Base-by-base conservation (phyloP, 37 sponge, comb jelly and placozoan species). In the Mnemiopsis leidyi region DNA sequence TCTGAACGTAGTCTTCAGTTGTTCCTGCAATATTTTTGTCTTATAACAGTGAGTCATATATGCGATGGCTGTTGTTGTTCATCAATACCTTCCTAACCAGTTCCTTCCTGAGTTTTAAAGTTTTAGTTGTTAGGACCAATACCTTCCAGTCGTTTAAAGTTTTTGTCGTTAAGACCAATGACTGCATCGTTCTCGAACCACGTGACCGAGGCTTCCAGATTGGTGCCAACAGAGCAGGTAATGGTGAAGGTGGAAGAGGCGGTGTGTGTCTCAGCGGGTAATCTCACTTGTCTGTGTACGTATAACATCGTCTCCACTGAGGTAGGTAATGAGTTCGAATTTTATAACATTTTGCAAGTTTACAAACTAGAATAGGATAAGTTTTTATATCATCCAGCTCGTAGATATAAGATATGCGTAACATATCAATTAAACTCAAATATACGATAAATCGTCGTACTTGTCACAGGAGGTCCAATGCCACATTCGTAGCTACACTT, bases 401-500 rank as follows among this genome's bases (percentile, higher is more conserved):
- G n/a, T n/a, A n/a, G n/a, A n/a, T n/a, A n/a, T n/a, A n/a, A n/a
- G n/a, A n/a, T n/a, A n/a, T n/a, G n/a, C n/a, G n/a, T n/a, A n/a
- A n/a, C n/a, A n/a, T n/a, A n/a, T n/a, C n/a, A n/a, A n/a, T n/a
- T n/a, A n/a, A n/a, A n/a, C n/a, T n/a, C n/a, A n/a, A n/a, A n/a
- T n/a, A n/a, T n/a, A n/a, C n/a, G n/a, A n/a, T n/a, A n/a, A n/a
- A n/a, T n/a, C n/a, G n/a, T n/a, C n/a, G n/a, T 32, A 79, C 82
- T 38, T 79, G 36, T 13, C 18, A 79, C 23, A 32, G 35, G 23
- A 36, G 30, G 38, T n/a, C 90, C 90, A 38, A 85, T 3, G 25
- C 90, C 90, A 39, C 90, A 85, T 5, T 37, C 26, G 90, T 40
- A 85, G 21, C 90, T 85, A 37, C 90, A 85, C 90, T 85, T 37